Conservation (phyloP, 2,888 invertebrate genomes). For the Drosophila yooni region DNA sequence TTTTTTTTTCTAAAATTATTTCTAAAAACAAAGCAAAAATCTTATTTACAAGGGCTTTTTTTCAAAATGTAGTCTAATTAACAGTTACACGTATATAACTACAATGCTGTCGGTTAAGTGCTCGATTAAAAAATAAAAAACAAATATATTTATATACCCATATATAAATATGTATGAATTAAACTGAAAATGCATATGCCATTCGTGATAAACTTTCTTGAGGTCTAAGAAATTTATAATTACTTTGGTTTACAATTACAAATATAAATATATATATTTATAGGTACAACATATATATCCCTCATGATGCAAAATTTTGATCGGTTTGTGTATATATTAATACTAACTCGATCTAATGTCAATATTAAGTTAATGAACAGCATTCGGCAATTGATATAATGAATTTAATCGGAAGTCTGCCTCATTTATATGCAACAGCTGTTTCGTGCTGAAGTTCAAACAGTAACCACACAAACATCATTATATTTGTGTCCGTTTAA, state of each 20-base stretch:
- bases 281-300: neutral
- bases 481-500: neutral
- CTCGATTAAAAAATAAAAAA: neutral
- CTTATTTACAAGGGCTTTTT: neutral
- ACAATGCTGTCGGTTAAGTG: neutral
- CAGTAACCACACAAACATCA: neutral
- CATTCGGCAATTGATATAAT: neutral
- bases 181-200: neutral
- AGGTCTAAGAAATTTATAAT: neutral
- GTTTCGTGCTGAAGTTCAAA: constrained; percentile 11
- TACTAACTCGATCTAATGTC: neutral
- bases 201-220: neutral
- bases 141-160: neutral
- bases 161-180: neutral
- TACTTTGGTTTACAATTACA: neutral
- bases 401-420: neutral
- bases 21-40: neutral
- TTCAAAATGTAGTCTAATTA: neutral
- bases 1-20: neutral
- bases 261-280: neutral
- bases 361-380: neutral
- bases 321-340: neutral
- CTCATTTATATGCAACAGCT: constrained; percentile 4
- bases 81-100: neutral
- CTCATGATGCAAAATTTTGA: neutral